Percentiles rank a stretch among this genome's conserved stretches.
phyloP scores from a whole-genome alignment of 2,113 vertebrate genomes.

The Rhynchomys soricoides region DNA sequence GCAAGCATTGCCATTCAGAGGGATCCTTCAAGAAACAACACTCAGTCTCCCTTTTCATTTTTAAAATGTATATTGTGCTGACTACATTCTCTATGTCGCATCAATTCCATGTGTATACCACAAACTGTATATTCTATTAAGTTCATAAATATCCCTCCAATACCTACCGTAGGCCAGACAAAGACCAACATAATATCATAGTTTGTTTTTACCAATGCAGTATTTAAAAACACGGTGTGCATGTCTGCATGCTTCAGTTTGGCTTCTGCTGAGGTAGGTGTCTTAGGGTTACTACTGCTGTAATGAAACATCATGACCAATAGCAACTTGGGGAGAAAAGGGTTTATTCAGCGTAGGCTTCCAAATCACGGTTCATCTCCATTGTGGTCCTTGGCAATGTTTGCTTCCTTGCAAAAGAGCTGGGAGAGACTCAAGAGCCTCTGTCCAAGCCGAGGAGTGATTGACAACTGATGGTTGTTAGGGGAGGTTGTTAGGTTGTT shows the following conservation, averaged over 20 bases:
- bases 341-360: neutral
- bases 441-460: neutral
- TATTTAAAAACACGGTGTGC: neutral
- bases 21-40: neutral
- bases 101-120: neutral
- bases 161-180: neutral
- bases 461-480: neutral
- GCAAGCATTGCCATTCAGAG: neutral
- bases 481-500: neutral
- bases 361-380: neutral
- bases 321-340: neutral
- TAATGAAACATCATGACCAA: neutral
- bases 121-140: neutral
- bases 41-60: neutral
- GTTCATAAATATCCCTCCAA: neutral
- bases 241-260: neutral
- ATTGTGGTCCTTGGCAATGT: neutral
- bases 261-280: neutral
- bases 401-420: neutral
- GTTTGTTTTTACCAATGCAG: neutral
- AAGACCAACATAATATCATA: neutral
- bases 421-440: neutral
- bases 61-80: neutral
- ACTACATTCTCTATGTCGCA: neutral
- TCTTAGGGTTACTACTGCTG: neutral